Evolutionary conservation across 2,113 vertebrate species (phyloP).

Genomic region (Periophthalmodon schlosseri): DNA sequence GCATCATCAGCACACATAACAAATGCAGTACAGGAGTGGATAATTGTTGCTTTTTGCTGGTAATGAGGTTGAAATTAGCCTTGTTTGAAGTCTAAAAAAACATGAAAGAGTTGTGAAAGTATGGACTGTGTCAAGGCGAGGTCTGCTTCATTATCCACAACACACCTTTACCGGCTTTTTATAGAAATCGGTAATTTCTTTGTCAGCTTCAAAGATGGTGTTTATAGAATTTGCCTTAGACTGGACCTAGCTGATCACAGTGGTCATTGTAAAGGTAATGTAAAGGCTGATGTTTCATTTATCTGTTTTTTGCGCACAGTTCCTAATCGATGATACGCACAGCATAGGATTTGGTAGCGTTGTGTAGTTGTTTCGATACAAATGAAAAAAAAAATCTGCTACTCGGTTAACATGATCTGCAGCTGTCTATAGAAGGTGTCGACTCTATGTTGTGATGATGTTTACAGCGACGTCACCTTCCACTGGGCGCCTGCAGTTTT

Average conservation of each 20-base stretch:
- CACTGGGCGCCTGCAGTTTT: too few species aligned
- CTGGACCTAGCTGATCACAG: neutral
- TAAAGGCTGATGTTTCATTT: constrained; percentile 18
- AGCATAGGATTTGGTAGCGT: too few species aligned
- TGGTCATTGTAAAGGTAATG: constrained; percentile 8
- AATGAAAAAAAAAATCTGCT: too few species aligned
- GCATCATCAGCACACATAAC: constrained; percentile 10
- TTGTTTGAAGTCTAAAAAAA: constrained; percentile 40
- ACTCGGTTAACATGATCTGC: too few species aligned
- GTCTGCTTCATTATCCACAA: constrained; percentile 2
- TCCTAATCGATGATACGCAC: too few species aligned
- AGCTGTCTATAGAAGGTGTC: too few species aligned
- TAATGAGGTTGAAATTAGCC: constrained; percentile 35
- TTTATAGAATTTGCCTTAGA: neutral
- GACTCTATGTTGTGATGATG: too few species aligned
- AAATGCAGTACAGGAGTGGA: constrained; percentile 6
- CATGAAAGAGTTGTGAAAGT: constrained; percentile 37
- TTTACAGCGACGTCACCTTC: too few species aligned
- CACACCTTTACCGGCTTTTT: neutral
- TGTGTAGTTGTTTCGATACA: too few species aligned
- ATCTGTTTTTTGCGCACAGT: constrained; percentile 12
- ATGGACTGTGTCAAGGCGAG: constrained; percentile 5
- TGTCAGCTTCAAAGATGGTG: neutral
- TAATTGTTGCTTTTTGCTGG: constrained; percentile 17
- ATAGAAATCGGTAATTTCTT: neutral